Evolutionary conservation across 2,797 vertebrate genomes (phyloP), one percentile per base, ranked within the genome.

Genomic region (Loris lydekkerianus): DNA sequence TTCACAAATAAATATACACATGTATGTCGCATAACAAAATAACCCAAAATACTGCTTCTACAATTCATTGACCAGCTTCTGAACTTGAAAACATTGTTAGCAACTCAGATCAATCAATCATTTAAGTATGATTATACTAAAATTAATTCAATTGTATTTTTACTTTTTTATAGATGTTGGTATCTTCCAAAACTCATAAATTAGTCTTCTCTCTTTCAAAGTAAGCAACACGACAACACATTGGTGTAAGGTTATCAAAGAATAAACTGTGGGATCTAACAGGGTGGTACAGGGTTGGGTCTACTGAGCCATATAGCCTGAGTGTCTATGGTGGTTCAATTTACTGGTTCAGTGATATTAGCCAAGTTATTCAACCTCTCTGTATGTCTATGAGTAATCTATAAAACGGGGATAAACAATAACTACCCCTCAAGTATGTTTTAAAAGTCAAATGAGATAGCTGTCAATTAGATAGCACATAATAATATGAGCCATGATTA

Each of bases 21-120:
- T 89, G 34, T 84, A 23, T 1, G 1, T 56, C 85, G 15, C 29
- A 86, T 67, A 46, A 83, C 78, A 86, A 83, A 88, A 82, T 91
- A 86, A 73, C 17, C 60, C 49, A 92, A 96, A 96, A 84, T 84
- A 83, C 49, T 34, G 43, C 29, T 75, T 81, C 58, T 58, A 87
- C 13, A 63, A 65, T 60, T 61, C 70, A 92, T 0, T 37, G 21
- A 65, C n/a, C 18, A 90, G 56, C 17, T 82, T 89, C 72, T 92
- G 46, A 89, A 63, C n/a, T 67, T 40, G 29, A 75, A 37, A 87
- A 77, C 58, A 67, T 37, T 65, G 21, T 37, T 40, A 77, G 56
- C 18, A 93, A 60, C 61, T 65, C 63, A 92, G 27, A 76, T 29
- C 14, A 87, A 43, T 78, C 53, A 37, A 53, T 86, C 27, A 43